These are phyloP conservation scores for Gasterosteus nipponicus DNA, from an alignment of 2,113 vertebrate species.

Conservation along the genomic window DNA sequence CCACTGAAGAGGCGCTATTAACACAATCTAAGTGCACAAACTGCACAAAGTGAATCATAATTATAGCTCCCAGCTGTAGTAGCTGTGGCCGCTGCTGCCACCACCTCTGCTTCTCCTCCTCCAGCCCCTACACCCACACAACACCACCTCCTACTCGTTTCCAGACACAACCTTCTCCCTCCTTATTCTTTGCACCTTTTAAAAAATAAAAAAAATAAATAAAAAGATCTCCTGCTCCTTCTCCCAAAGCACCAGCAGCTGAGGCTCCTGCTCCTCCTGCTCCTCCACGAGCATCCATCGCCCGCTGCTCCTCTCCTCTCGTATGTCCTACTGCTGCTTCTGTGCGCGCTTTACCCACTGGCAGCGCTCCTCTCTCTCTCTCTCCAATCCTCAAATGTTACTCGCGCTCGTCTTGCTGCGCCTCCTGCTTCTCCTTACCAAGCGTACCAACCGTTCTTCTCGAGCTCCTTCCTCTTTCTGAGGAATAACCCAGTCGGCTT, in stretches of 20 bases:
- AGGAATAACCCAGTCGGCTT: not conserved
- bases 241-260: conserved; percentile 7
- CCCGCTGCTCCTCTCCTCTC: conserved; percentile 2
- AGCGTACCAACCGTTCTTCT: not conserved
- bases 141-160: not conserved
- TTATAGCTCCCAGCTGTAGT: conserved; percentile 57
- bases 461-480: not conserved
- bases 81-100: not conserved
- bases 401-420: not conserved
- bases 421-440: not conserved
- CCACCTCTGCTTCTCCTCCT: conserved; percentile 30
- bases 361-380: not conserved
- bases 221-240: conserved; percentile 11
- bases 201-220: not conserved
- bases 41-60: conserved; percentile 55
- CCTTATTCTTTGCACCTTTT: conserved; percentile 5
- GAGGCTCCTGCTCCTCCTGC: conserved; percentile 8
- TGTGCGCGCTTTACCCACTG: not conserved
- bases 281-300: not conserved
- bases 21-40: conserved; percentile 5
- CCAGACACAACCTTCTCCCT: conserved; percentile 21
- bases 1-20: conserved; percentile 27
- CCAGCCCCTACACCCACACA: conserved; percentile 1
- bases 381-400: not conserved
- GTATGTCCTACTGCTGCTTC: not conserved